A percentile compares a stretch with the other conserved stretches of the same genome.
These are phyloP conservation scores for Rhyzopertha dominica DNA, from an alignment of 1,140 invertebrate genomes.

Conservation along the genomic window DNA sequence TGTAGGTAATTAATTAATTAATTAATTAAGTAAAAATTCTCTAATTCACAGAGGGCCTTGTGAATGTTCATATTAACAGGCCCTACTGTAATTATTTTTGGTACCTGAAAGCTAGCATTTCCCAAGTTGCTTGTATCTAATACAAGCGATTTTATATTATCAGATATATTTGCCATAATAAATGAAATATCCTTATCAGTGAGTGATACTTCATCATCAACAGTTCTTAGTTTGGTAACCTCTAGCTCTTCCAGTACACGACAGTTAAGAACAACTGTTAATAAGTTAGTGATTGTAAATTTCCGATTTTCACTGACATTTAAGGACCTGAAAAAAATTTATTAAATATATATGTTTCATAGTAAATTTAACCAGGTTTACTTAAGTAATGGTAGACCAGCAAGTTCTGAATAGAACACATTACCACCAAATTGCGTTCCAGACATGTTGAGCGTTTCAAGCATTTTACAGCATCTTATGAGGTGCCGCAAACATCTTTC, in stretches of 20 bases:
- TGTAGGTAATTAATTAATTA: too few relatives aligned
- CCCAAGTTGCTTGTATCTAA: conserved; percentile 18
- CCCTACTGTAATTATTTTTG: too few relatives aligned
- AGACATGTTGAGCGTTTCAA: conserved; percentile 16
- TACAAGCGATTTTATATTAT: conserved; percentile 15
- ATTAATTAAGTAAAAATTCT: too few relatives aligned
- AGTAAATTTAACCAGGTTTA: neutral
- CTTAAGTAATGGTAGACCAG: conserved; percentile 11
- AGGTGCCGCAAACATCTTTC: conserved; percentile 14
- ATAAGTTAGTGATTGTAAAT: conserved; percentile 9
- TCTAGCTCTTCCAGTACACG: conserved; percentile 15
- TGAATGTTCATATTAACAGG: too few relatives aligned
- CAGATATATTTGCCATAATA: conserved; percentile 16
- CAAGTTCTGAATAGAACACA: conserved; percentile 9
- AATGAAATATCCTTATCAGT: conserved; percentile 18
- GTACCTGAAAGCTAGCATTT: conserved; percentile 15
- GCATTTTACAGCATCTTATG: conserved; percentile 7
- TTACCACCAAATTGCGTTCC: conserved; percentile 15
- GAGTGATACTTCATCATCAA: conserved; percentile 6
- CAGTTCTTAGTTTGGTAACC: conserved; percentile 4
- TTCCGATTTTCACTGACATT: conserved; percentile 15
- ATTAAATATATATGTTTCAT: neutral
- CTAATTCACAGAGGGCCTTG: too few relatives aligned
- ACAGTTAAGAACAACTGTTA: conserved; percentile 14
- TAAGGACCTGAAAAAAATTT: conserved; percentile 10